These are phyloP conservation scores for Neoniphon sammara DNA, from an alignment of 2,797 vertebrate genomes.

Conservation along the genomic window DNA sequence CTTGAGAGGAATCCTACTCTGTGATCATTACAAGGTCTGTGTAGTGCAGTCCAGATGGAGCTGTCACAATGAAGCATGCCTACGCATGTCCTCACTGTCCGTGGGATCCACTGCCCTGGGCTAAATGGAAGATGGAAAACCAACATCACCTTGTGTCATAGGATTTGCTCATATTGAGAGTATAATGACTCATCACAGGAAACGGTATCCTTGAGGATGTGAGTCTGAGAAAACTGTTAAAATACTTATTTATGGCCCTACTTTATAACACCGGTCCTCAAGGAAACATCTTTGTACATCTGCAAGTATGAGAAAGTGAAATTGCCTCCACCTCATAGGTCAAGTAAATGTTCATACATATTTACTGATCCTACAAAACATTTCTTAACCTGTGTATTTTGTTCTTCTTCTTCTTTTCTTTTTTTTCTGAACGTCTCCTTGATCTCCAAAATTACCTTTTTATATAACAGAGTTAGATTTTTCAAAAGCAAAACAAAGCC, in stretches of 20 bases:
- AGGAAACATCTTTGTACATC: constrained; percentile 24
- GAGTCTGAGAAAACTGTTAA: constrained; percentile 39
- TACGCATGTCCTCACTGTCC: constrained; percentile 58
- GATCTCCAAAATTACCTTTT: no score
- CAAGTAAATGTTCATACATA: no score
- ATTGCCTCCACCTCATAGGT: no score
- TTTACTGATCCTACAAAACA: no score
- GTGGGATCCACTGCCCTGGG: constrained; percentile 62
- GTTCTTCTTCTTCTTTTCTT: no score
- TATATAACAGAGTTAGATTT: no score
- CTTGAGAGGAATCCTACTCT: constrained; percentile 67
- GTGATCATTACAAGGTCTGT: constrained; percentile 70
- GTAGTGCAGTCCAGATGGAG: constrained; percentile 74
- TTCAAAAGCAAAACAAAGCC: no score
- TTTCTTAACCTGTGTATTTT: no score
- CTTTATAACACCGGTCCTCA: constrained; percentile 6
- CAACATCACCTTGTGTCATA: constrained; percentile 67
- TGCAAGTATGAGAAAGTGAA: constrained; percentile 12
- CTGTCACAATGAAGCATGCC: constrained; percentile 72
- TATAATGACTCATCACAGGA: constrained; percentile 53
- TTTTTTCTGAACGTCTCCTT: no score
- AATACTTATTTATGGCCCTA: constrained; percentile 19
- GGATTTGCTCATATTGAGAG: constrained; percentile 56
- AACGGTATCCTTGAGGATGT: constrained; percentile 42
- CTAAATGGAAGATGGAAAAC: constrained; percentile 55